Evolutionary conservation across 2,797 vertebrate species (phyloP).

Genomic region (Discoglossus pictus): DNA sequence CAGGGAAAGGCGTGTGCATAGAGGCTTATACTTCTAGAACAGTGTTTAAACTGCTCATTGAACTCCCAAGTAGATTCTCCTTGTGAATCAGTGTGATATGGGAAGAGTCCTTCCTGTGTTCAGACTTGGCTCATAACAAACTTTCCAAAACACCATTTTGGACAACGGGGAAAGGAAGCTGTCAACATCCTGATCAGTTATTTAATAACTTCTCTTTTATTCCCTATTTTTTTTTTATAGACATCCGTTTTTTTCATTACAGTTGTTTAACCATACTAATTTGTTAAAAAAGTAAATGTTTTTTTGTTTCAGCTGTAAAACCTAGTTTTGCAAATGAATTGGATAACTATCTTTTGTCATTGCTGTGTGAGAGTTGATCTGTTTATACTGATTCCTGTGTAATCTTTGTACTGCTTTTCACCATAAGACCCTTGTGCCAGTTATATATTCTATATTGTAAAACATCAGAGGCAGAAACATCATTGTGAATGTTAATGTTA

Average conservation of each 20-base stretch:
- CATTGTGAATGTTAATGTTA: too few relatives aligned
- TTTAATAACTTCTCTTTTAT: conserved; percentile 31
- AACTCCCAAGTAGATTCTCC: conserved; percentile 27
- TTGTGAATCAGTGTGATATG: conserved; percentile 29
- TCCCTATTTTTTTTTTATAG: conserved; percentile 7
- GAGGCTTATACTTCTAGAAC: background rate
- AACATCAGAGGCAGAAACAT: too few relatives aligned
- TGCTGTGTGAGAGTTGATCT: too few relatives aligned
- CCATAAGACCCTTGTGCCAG: too few relatives aligned
- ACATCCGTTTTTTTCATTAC: background rate
- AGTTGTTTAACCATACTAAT: too few relatives aligned
- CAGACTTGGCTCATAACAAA: conserved; percentile 32
- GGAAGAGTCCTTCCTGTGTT: conserved; percentile 46
- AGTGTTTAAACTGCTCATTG: background rate
- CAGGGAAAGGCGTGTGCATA: conserved; percentile 3
- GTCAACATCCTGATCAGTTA: conserved; percentile 42
- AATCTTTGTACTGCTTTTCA: too few relatives aligned
- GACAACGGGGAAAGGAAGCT: conserved; percentile 23
- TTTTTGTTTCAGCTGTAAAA: too few relatives aligned
- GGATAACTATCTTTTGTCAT: too few relatives aligned
- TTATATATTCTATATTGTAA: too few relatives aligned
- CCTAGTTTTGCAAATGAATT: too few relatives aligned
- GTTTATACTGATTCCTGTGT: too few relatives aligned
- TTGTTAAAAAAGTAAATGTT: too few relatives aligned
- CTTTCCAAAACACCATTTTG: conserved; percentile 34